Conservation (phyloP, 2,113 vertebrate genomes). For the Okapia johnstoni region DNA sequence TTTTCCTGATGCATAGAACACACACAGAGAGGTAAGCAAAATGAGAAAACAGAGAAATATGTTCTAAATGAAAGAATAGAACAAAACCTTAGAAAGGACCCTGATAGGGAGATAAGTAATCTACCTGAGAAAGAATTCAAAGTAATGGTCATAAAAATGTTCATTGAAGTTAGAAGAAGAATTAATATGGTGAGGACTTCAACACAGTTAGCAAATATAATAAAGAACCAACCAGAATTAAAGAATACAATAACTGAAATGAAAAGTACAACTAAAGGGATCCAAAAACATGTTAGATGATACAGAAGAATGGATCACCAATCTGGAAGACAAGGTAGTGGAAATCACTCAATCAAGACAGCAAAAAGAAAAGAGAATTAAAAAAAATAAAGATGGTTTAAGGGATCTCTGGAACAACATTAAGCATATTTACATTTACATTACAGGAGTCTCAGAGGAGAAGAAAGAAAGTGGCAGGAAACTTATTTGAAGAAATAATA, state of each 20-base stretch:
- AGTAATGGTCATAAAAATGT: not conserved
- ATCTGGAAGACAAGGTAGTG: not conserved
- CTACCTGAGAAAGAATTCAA: not conserved
- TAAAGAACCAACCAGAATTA: not conserved
- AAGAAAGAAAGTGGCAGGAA: not conserved
- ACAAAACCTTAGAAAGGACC: not conserved
- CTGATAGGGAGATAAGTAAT: not conserved
- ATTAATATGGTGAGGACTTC: not conserved
- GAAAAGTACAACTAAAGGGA: not conserved
- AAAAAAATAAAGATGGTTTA: not conserved
- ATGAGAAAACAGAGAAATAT: not conserved
- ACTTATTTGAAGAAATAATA: not conserved
- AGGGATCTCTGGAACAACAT: not conserved
- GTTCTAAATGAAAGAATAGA: not conserved
- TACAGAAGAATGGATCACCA: not conserved
- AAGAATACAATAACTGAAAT: not conserved
- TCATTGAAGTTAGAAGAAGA: not conserved
- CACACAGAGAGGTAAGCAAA: not conserved
- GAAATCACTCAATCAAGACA: not conserved
- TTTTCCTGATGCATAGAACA: not conserved
- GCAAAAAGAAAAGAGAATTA: not conserved
- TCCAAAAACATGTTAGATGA: not conserved
- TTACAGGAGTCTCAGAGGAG: not conserved
- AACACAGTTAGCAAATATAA: not conserved
- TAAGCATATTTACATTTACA: not conserved